Evolutionary conservation across 2,113 vertebrate genomes (phyloP).

Genomic region (Lycaon pictus): DNA sequence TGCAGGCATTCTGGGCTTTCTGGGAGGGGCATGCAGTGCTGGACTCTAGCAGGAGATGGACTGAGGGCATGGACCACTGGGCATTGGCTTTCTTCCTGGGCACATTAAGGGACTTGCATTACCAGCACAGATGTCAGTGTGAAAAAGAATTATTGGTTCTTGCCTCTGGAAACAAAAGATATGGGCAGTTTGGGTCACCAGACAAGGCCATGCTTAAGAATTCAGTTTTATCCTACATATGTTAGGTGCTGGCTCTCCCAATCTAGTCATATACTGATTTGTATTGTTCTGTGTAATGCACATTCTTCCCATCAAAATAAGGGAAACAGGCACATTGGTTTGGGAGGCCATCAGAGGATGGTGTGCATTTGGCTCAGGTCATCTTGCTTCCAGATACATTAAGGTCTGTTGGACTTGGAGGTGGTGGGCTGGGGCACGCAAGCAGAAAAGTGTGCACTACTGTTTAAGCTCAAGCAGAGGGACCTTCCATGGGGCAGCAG

Average conservation of each 20-base stretch:
- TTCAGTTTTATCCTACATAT: slow-evolving; percentile 4
- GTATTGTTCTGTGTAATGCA: not conserved
- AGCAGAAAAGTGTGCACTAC: slow-evolving; percentile 80
- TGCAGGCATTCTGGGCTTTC: slow-evolving; percentile 71
- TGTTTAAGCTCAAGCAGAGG: slow-evolving; percentile 82
- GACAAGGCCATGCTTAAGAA: slow-evolving; percentile 45
- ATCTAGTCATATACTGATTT: not conserved
- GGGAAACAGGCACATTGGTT: slow-evolving; percentile 78
- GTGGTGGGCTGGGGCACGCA: slow-evolving; percentile 79
- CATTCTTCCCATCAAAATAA: slow-evolving; percentile 74
- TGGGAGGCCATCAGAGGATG: slow-evolving; percentile 55
- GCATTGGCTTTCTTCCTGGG: not conserved
- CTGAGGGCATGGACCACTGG: not conserved
- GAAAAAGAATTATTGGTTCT: slow-evolving; percentile 22
- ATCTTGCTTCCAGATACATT: slow-evolving; percentile 77
- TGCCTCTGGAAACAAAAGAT: slow-evolving; percentile 23
- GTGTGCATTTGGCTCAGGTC: slow-evolving; percentile 76
- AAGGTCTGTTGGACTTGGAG: slow-evolving; percentile 79
- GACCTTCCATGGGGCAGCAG: slow-evolving; percentile 74
- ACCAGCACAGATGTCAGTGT: not conserved
- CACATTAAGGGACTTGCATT: not conserved
- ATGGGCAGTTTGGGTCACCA: not conserved
- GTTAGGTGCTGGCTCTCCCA: slow-evolving; percentile 50
- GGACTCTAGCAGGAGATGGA: slow-evolving; percentile 55
- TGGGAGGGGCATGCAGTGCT: slow-evolving; percentile 76